Conservation (phyloP, 2,797 vertebrate species). For the Enteromius anoplus region DNA sequence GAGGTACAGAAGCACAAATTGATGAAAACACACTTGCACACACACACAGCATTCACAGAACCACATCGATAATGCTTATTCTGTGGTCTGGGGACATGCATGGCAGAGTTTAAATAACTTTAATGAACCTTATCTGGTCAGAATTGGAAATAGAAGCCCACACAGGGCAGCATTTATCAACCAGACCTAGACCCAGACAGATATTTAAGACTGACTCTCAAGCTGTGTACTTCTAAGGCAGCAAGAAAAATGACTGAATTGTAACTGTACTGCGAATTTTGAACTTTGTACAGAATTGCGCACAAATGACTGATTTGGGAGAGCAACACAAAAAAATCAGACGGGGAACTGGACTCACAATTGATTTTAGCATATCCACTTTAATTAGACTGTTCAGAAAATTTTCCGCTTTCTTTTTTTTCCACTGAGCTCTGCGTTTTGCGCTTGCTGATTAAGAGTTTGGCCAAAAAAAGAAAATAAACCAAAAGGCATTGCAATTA, state of each 20-base stretch:
- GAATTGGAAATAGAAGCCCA: conserved; percentile 21
- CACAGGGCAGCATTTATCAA: conserved; percentile 24
- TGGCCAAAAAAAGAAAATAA: neutral
- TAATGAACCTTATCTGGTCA: conserved; percentile 49
- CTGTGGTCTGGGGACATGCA: conserved; percentile 46
- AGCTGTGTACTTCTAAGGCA: too few relatives aligned
- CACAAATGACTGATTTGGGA: neutral
- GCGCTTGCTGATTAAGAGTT: conserved; percentile 6
- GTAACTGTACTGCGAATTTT: neutral
- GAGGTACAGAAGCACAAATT: conserved; percentile 48
- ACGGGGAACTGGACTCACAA: neutral
- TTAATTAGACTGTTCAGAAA: neutral
- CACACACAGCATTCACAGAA: conserved; percentile 57
- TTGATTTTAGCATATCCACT: neutral
- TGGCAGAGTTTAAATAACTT: conserved; percentile 41
- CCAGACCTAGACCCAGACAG: conserved; percentile 12
- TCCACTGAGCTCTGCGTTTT: neutral
- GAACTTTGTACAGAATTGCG: neutral
- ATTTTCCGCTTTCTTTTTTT: neutral
- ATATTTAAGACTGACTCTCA: neutral
- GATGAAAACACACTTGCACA: conserved; percentile 54
- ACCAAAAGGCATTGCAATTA: neutral
- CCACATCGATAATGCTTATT: conserved; percentile 53
- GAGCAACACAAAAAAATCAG: neutral
- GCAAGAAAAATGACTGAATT: neutral